Percentiles rank a stretch among this genome's conserved stretches.
Conservation (phyloP, 30 jellyfish, hydroid and myxozoan genomes). For the Cassiopea xamachana region DNA sequence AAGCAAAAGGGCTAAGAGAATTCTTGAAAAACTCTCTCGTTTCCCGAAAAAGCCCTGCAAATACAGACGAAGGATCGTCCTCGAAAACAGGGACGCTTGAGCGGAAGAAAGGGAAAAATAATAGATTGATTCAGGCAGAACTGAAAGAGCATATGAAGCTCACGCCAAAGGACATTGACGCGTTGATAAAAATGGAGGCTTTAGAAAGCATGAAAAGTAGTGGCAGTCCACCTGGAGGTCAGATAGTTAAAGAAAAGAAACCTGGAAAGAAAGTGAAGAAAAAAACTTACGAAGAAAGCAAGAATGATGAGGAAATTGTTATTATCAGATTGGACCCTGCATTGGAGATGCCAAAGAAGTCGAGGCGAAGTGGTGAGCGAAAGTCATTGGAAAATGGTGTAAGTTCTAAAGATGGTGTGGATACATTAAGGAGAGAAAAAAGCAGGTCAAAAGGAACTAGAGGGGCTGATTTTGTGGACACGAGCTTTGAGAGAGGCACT, state of each 20-base stretch:
- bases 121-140: slow-evolving; percentile 23
- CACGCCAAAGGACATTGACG: slow-evolving; percentile 64
- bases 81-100: slow-evolving; percentile 67
- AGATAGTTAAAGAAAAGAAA: not conserved
- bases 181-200: slow-evolving; percentile 56
- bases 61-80: slow-evolving; percentile 58
- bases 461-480: slow-evolving; percentile 23
- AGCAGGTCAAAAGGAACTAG: not conserved
- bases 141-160: slow-evolving; percentile 59
- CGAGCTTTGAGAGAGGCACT: slow-evolving; percentile 14
- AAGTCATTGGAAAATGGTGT: slow-evolving; percentile 49
- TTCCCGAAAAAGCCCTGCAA: slow-evolving; percentile 71
- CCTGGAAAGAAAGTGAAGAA: slow-evolving; percentile 23
- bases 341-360: slow-evolving; percentile 51
- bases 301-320: slow-evolving; percentile 60
- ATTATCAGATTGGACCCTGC: slow-evolving; percentile 64
- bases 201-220: slow-evolving; percentile 36
- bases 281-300: slow-evolving; percentile 13
- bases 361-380: slow-evolving; percentile 33
- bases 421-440: slow-evolving; percentile 1
- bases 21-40: slow-evolving; percentile 41
- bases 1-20: slow-evolving; percentile 57
- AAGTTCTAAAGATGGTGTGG: slow-evolving; percentile 1
- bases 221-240: not conserved
- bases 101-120: slow-evolving; percentile 49